phyloP scores from a whole-genome alignment of 2,888 invertebrate genomes.

The Tetrapedia diversipes region DNA sequence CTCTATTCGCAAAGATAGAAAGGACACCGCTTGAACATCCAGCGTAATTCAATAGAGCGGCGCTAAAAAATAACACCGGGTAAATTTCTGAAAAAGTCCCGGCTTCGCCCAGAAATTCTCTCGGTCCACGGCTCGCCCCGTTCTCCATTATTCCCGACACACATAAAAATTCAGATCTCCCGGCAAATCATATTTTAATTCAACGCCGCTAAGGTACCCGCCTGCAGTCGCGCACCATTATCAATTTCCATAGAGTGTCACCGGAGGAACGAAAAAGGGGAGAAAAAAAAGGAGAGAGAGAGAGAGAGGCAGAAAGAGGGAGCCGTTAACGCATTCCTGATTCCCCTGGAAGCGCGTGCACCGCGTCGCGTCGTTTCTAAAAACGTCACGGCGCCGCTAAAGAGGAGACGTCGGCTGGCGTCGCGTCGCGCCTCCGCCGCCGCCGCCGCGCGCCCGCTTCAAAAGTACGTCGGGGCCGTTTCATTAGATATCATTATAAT shows the following conservation, averaged over 20 bases:
- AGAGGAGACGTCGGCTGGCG: conserved; percentile 22
- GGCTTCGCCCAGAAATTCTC: too few relatives aligned
- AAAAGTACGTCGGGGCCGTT: conserved; percentile 64
- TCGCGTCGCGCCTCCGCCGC: conserved; percentile 40
- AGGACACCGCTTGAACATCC: too few relatives aligned
- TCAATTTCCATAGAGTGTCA: neutral
- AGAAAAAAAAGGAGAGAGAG: too few relatives aligned
- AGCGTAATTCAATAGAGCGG: too few relatives aligned
- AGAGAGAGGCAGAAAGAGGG: too few relatives aligned
- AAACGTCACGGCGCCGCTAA: conserved; percentile 20
- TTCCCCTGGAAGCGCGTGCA: conserved; percentile 19
- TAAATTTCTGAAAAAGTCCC: too few relatives aligned
- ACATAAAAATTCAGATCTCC: neutral
- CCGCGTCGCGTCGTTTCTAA: neutral
- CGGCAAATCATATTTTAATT: neutral
- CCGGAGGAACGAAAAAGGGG: too few relatives aligned
- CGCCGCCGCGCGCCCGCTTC: conserved; percentile 36
- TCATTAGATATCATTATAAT: conserved; percentile 77
- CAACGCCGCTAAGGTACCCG: neutral
- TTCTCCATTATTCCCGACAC: neutral
- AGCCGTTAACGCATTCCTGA: too few relatives aligned
- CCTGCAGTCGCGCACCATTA: neutral
- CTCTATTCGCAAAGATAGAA: too few relatives aligned
- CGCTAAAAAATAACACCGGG: too few relatives aligned
- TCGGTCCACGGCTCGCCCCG: too few relatives aligned